Percentiles rank a stretch among this genome's conserved stretches.
phyloP scores from a whole-genome alignment of 1,140 invertebrate genomes.

The Trichoplusia ni region DNA sequence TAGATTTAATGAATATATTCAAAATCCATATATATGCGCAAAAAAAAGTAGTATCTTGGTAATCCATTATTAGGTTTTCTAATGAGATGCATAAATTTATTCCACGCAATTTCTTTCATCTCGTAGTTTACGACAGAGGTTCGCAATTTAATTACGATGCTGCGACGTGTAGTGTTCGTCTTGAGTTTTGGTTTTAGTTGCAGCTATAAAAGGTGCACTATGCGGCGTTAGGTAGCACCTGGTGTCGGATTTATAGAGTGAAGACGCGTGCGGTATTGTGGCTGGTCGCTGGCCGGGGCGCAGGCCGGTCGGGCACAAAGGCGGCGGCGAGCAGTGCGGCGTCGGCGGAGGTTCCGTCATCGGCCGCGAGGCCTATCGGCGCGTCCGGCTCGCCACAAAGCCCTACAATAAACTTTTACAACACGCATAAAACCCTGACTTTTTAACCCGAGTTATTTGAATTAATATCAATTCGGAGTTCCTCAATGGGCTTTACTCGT shows the following conservation, averaged over 20 bases:
- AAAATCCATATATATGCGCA: too few relatives aligned
- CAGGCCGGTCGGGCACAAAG: conserved; percentile 46
- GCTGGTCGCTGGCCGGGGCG: conserved; percentile 4
- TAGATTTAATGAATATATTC: too few relatives aligned
- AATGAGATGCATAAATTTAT: conserved; percentile 11
- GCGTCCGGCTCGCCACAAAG: conserved; percentile 77
- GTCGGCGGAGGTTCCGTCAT: conserved; percentile 64
- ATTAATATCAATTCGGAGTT: conserved; percentile 81
- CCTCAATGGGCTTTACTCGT: conserved; percentile 80
- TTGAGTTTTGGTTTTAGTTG: conserved; percentile 21
- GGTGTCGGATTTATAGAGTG: conserved; percentile 28
- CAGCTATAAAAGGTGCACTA: conserved; percentile 26
- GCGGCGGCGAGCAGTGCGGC: conserved; percentile 22
- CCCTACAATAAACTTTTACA: conserved; percentile 80
- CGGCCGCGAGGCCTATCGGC: conserved; percentile 66
- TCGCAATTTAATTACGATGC: conserved; percentile 18
- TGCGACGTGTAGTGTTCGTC: neutral
- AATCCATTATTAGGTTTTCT: neutral
- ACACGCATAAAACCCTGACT: conserved; percentile 80
- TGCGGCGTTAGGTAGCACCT: conserved; percentile 22
- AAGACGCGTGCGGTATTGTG: conserved; percentile 26
- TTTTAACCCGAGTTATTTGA: conserved; percentile 81
- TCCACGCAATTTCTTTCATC: conserved; percentile 8
- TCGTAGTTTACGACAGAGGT: conserved; percentile 12
- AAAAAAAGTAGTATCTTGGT: neutral